Evolutionary conservation across 1,140 invertebrate genomes (phyloP).

Genomic region (Zaprionus vittiger): DNA sequence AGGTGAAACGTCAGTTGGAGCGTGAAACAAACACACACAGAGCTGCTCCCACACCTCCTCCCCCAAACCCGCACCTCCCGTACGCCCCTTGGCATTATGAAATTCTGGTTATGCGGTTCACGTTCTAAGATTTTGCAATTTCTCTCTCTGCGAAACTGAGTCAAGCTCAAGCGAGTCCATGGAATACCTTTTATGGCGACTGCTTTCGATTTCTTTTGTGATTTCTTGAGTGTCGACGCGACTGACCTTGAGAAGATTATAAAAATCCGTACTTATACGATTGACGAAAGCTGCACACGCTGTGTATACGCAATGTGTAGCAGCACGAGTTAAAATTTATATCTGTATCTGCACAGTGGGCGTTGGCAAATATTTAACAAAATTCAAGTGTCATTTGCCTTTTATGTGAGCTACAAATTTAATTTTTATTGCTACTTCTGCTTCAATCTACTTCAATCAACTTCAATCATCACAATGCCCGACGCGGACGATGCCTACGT

Average conservation of each 20-base stretch:
- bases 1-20: slow-evolving; percentile 58
- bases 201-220: slow-evolving; percentile 42
- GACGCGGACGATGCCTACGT: not conserved
- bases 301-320: slow-evolving; percentile 26
- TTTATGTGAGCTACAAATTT: not conserved
- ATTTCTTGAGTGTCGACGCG: slow-evolving; percentile 9
- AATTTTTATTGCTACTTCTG: not conserved
- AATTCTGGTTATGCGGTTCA: slow-evolving; percentile 37
- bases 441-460: not conserved
- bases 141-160: slow-evolving; percentile 25
- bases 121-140: slow-evolving; percentile 50
- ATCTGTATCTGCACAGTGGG: not conserved
- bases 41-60: not conserved
- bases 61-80: not conserved
- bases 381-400: not conserved
- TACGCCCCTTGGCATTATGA: slow-evolving; percentile 27
- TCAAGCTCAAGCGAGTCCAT: slow-evolving; percentile 22
- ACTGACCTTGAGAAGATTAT: slow-evolving; percentile 31
- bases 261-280: not conserved
- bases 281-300: not conserved
- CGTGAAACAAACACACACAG: slow-evolving; percentile 29
- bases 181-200: slow-evolving; percentile 28
- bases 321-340: not conserved
- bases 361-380: not conserved
- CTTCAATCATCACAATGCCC: not conserved